Percentiles rank a stretch among this genome's conserved stretches.
Evolutionary conservation across 2,888 invertebrate species (phyloP).

Genomic region (Agapetus fuscipes): DNA sequence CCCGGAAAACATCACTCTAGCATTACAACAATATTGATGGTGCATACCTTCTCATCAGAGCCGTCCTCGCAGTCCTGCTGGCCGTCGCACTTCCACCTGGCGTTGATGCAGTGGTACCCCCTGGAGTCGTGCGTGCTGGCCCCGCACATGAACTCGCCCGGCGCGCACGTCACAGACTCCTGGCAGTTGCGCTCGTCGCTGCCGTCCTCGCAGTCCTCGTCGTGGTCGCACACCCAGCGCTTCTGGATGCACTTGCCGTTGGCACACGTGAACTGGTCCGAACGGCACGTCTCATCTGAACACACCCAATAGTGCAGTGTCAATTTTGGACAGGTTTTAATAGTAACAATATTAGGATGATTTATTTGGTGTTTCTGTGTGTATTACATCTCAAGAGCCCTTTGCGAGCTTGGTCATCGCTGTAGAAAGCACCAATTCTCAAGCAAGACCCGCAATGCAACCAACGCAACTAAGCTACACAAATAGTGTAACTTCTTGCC

Average conservation of each 20-base stretch:
- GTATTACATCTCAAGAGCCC: too few species aligned
- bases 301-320: too few species aligned
- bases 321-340: too few species aligned
- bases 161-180: constrained; percentile 56
- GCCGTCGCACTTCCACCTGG: constrained; percentile 80
- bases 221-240: constrained; percentile 78
- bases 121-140: constrained; percentile 51
- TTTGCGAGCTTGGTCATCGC: too few species aligned
- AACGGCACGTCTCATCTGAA: constrained; percentile 80
- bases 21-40: too few species aligned
- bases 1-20: too few species aligned
- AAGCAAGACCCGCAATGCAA: too few species aligned
- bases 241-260: constrained; percentile 83
- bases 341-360: too few species aligned
- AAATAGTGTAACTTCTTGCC: too few species aligned
- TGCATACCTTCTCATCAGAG: constrained; percentile 65
- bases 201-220: constrained; percentile 79
- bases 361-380: too few species aligned
- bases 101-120: constrained; percentile 66
- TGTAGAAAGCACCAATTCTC: too few species aligned
- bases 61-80: constrained; percentile 77
- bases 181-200: constrained; percentile 70
- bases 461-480: too few species aligned
- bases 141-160: constrained; percentile 64
- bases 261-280: constrained; percentile 87